A percentile compares a stretch with the other conserved stretches of the same genome.
These are phyloP conservation scores for Galagoides demidoff DNA, from an alignment of 2,797 vertebrate species.

Conservation along the genomic window DNA sequence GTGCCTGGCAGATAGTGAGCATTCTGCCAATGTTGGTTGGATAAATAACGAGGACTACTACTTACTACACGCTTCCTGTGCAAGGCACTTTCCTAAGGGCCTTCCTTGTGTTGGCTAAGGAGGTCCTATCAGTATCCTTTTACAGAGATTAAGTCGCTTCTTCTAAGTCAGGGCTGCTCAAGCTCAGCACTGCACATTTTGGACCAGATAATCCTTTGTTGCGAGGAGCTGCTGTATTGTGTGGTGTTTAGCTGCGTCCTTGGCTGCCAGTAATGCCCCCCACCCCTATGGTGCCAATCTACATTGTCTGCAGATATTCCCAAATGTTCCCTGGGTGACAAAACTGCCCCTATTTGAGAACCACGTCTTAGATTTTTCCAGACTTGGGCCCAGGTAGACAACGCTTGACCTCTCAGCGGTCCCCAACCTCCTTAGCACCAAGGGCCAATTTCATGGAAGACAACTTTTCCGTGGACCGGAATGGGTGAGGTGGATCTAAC, in stretches of 20 bases:
- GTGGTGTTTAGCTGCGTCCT: neutral
- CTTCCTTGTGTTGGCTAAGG: neutral
- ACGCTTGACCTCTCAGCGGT: neutral
- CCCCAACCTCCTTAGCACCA: too few species aligned
- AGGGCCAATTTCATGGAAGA: too few species aligned
- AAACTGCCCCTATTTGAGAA: neutral
- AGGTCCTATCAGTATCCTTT: neutral
- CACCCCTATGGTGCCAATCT: neutral
- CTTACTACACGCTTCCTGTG: neutral
- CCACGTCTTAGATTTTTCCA: neutral
- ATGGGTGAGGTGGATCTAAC: too few species aligned
- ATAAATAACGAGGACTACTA: neutral
- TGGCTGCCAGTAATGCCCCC: neutral
- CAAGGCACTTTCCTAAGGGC: neutral
- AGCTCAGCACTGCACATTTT: neutral
- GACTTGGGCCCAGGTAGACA: neutral
- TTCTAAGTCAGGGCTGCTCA: neutral
- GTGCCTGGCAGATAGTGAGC: neutral
- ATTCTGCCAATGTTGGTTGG: neutral
- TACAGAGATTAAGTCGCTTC: neutral
- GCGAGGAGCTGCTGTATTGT: neutral
- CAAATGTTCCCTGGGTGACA: neutral
- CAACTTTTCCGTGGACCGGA: too few species aligned
- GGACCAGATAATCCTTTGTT: neutral
- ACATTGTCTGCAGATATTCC: conserved; percentile 18